phyloP scores from a whole-genome alignment of 2,888 invertebrate genomes.

The Tuta absoluta region DNA sequence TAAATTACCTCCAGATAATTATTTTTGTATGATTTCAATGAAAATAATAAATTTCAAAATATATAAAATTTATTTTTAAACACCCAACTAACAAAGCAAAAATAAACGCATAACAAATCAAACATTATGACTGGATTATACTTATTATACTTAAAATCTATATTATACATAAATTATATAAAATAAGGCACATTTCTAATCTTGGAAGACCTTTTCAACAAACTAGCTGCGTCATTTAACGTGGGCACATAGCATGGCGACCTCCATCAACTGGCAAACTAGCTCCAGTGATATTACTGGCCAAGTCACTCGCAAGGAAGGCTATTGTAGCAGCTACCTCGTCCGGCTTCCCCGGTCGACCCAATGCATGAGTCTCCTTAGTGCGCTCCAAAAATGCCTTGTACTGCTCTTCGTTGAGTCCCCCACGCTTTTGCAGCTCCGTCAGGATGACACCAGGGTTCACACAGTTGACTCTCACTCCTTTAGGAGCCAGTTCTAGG shows the following conservation, averaged over 20 bases:
- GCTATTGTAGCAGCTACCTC: conserved; percentile 95
- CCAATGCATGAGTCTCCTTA: conserved; percentile 95
- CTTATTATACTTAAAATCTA: conserved; percentile 38
- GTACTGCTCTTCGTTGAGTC: conserved; percentile 91
- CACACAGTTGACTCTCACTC: conserved; percentile 94
- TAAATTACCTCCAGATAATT: conserved; percentile 38
- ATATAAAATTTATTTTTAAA: conserved; percentile 18
- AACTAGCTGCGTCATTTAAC: conserved; percentile 74
- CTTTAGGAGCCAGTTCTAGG: conserved; percentile 90
- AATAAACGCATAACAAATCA: conserved; percentile 30
- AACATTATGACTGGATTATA: conserved; percentile 14
- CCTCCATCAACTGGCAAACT: conserved; percentile 97
- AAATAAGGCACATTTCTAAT: conserved; percentile 16
- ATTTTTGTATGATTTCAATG: background rate
- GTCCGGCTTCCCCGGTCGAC: conserved; percentile 89
- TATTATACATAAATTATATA: conserved; percentile 18
- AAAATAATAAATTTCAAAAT: conserved; percentile 1
- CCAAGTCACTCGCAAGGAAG: conserved; percentile 93
- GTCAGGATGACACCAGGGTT: conserved; percentile 97
- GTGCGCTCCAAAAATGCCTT: conserved; percentile 90
- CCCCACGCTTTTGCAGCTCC: conserved; percentile 92
- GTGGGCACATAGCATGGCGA: conserved; percentile 95
- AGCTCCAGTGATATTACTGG: conserved; percentile 95
- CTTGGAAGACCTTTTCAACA: background rate
- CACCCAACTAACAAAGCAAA: conserved; percentile 23